Evolutionary conservation across 2,113 vertebrate species (phyloP).

Genomic region (Callocephalon fimbriatum): DNA sequence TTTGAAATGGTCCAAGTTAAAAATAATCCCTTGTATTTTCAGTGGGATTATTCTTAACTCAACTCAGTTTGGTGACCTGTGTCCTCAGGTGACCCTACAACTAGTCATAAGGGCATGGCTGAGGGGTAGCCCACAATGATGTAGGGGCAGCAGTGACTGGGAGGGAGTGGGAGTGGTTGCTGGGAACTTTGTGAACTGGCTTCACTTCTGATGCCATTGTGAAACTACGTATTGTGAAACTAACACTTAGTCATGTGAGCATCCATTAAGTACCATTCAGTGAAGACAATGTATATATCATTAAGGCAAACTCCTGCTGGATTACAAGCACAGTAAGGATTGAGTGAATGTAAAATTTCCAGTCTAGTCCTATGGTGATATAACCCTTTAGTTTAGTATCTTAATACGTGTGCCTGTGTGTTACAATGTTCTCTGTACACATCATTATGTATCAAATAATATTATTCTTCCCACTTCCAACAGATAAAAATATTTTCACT

Average conservation of each 20-base stretch:
- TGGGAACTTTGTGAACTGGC: not conserved
- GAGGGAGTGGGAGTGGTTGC: not conserved
- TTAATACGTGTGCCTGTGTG: not conserved
- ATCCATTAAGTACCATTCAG: not conserved
- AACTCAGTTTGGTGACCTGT: slow-evolving; percentile 16
- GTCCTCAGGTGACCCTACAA: slow-evolving; percentile 26
- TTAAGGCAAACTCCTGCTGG: not conserved
- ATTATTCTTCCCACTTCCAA: slow-evolving; percentile 16
- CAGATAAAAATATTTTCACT: slow-evolving; percentile 19
- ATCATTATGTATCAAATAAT: not conserved
- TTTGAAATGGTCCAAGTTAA: slow-evolving; percentile 46
- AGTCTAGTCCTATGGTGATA: not conserved
- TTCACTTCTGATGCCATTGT: not conserved
- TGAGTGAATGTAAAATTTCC: not conserved
- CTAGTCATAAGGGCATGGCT: not conserved
- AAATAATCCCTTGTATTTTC: slow-evolving; percentile 55
- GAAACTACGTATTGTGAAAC: not conserved
- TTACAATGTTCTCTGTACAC: not conserved
- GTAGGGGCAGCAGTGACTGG: not conserved
- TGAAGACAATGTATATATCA: not conserved
- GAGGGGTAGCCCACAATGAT: not conserved
- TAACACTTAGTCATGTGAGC: not conserved
- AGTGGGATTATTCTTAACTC: slow-evolving; percentile 44
- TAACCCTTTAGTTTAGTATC: not conserved
- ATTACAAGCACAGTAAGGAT: not conserved